Percentiles rank a stretch among this genome's conserved stretches.
Conservation (phyloP, 2,888 invertebrate genomes). For the Cryptus armator region DNA sequence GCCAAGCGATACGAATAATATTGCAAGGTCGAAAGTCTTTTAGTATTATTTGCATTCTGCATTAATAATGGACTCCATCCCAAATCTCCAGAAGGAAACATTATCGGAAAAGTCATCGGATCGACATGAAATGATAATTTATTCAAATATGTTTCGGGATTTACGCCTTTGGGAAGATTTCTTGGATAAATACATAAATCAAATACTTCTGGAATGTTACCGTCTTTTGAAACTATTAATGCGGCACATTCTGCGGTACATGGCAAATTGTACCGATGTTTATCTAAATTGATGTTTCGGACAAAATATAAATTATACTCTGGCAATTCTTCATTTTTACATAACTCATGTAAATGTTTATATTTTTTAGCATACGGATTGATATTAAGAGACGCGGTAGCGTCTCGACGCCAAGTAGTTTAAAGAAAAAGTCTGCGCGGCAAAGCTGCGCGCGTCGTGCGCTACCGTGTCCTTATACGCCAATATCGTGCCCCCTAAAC, state of each 20-base stretch:
- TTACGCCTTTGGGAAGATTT: neutral
- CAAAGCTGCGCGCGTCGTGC: too few species aligned
- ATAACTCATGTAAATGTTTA: neutral
- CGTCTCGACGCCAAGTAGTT: too few species aligned
- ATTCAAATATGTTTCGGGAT: constrained; percentile 21
- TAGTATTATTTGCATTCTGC: neutral
- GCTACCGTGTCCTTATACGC: too few species aligned
- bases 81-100: constrained; percentile 49
- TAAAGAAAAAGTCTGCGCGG: too few species aligned
- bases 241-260: constrained; percentile 40
- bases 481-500: too few species aligned
- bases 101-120: constrained; percentile 50
- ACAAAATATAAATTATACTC: constrained; percentile 30
- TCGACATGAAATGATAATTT: constrained; percentile 49
- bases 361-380: neutral
- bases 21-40: constrained; percentile 24
- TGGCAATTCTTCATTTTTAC: neutral
- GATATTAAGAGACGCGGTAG: too few species aligned
- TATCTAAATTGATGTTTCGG: neutral
- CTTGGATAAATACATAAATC: constrained; percentile 46
- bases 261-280: constrained; percentile 31
- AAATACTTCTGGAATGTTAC: neutral
- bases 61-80: constrained; percentile 33
- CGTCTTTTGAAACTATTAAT: constrained; percentile 40
- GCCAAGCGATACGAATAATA: constrained; percentile 47